Conservation (phyloP, 1,140 invertebrate genomes). For the Pogonus chalceus region DNA sequence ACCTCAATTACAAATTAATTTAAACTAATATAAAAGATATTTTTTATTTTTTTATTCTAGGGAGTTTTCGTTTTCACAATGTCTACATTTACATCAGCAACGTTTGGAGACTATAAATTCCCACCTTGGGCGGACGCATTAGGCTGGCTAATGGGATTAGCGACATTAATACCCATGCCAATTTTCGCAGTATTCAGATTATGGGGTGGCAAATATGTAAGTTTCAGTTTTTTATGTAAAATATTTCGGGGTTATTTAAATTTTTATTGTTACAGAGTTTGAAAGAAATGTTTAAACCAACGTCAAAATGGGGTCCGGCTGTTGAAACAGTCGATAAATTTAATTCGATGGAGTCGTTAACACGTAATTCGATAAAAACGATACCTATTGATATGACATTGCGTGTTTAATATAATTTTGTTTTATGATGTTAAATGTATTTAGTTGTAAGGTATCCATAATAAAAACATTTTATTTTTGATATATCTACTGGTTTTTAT, state of each 20-base stretch:
- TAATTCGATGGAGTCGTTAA: constrained; percentile 4
- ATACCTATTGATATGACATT: background rate
- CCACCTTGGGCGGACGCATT: constrained; percentile 53
- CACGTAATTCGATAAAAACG: background rate
- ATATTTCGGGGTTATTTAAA: background rate
- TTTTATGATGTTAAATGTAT: no score
- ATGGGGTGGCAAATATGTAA: constrained; percentile 36
- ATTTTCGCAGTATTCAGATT: constrained; percentile 42
- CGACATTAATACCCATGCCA: constrained; percentile 53
- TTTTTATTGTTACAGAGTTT: constrained; percentile 29
- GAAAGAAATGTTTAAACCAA: constrained; percentile 28
- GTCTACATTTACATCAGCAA: constrained; percentile 45
- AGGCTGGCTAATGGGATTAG: constrained; percentile 58
- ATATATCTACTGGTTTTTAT: no score
- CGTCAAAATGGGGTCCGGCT: constrained; percentile 29
- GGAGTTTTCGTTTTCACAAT: constrained; percentile 59
- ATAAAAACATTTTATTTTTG: no score
- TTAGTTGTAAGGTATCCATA: no score
- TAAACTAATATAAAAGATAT: background rate
- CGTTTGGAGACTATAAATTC: constrained; percentile 50
- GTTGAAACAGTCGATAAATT: constrained; percentile 15
- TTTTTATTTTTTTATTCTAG: constrained; percentile 35
- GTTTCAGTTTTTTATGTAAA: constrained; percentile 9
- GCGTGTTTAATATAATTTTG: background rate
- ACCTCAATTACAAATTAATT: background rate